These are phyloP conservation scores for Phyllotis vaccarum DNA, from an alignment of 2,797 vertebrate genomes.

Conservation along the genomic window DNA sequence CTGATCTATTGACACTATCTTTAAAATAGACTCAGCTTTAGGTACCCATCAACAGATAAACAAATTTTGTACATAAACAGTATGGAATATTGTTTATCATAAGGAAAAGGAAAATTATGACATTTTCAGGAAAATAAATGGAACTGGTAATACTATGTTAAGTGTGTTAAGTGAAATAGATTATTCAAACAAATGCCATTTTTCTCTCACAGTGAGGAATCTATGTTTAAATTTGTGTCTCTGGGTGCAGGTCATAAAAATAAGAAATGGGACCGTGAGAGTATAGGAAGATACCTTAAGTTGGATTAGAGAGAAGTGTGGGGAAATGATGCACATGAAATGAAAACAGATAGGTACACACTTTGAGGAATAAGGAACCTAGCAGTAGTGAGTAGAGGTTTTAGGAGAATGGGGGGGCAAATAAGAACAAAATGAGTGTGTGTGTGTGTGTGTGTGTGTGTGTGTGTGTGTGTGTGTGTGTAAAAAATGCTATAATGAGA, in stretches of 20 bases:
- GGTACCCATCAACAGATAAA: not conserved
- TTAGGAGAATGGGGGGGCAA: not conserved
- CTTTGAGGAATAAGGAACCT: not conserved
- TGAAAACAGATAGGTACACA: not conserved
- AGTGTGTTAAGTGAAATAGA: not conserved
- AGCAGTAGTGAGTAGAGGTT: not conserved
- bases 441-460: too few relatives aligned
- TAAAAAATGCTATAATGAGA: not conserved
- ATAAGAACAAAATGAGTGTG: not conserved
- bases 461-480: not conserved
- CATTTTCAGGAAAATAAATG: not conserved
- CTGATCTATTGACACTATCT: not conserved
- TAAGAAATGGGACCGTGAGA: not conserved
- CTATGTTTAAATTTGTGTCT: not conserved
- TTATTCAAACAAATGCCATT: not conserved
- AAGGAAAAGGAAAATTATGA: not conserved
- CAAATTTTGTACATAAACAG: not conserved
- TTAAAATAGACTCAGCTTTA: not conserved
- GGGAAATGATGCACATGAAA: not conserved
- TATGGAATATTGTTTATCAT: not conserved
- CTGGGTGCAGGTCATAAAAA: not conserved
- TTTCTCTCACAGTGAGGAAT: not conserved
- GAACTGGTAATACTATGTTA: not conserved
- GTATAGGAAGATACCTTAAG: not conserved
- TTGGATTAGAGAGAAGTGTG: not conserved